A percentile compares a stretch with the other conserved stretches of the same genome.
These are phyloP conservation scores for Drosophila falleni DNA, from an alignment of 2,888 invertebrate species.

Conservation along the genomic window DNA sequence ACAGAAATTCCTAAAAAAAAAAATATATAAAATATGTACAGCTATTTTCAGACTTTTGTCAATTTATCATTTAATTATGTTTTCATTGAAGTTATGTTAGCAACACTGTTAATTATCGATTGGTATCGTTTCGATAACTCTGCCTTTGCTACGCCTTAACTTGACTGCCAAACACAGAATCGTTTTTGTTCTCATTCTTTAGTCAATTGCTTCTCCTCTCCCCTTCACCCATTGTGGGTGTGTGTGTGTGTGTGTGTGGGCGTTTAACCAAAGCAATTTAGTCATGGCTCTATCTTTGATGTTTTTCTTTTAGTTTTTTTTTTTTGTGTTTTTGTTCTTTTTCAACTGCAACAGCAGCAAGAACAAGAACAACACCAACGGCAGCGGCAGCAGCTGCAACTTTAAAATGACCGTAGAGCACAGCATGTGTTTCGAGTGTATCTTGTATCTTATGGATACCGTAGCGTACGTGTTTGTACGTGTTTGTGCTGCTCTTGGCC, in stretches of 20 bases:
- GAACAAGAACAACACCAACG: neutral
- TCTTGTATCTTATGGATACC: slow-evolving; percentile 31
- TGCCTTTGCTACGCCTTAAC: neutral
- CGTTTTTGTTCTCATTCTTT: neutral
- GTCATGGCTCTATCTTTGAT: slow-evolving; percentile 18
- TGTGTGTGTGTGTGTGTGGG: slow-evolving; percentile 21
- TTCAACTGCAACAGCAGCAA: slow-evolving; percentile 14
- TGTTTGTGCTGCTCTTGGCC: slow-evolving; percentile 18
- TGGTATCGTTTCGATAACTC: slow-evolving; percentile 17
- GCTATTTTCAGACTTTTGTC: neutral
- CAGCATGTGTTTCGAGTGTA: slow-evolving; percentile 20
- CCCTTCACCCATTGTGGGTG: neutral
- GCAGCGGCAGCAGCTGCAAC: slow-evolving; percentile 31
- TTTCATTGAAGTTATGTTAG: neutral
- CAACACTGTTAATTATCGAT: slow-evolving; percentile 13
- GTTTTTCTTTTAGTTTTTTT: slow-evolving; percentile 8
- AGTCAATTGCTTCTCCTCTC: neutral
- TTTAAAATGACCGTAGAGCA: slow-evolving; percentile 15
- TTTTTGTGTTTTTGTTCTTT: neutral
- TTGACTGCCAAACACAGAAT: neutral
- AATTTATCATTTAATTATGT: neutral
- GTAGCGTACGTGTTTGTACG: neutral
- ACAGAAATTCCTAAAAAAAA: too few relatives aligned
- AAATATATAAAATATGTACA: too few relatives aligned
- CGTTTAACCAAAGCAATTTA: slow-evolving; percentile 31